Base-by-base conservation (phyloP, 2,113 vertebrate species). In the Corythoichthys intestinalis region DNA sequence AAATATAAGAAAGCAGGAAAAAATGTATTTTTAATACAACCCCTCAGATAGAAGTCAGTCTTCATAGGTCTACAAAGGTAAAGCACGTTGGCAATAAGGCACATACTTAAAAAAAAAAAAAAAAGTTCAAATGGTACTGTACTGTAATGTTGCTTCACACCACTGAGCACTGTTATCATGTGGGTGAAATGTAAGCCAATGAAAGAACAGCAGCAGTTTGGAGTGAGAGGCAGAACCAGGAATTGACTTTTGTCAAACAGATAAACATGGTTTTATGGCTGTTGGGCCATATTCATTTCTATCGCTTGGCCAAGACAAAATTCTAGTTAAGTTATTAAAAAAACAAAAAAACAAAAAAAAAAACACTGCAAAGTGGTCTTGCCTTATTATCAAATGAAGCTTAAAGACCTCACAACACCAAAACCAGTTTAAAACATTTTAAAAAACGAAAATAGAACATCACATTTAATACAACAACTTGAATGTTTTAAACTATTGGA, bases 1-100 rank as follows among this genome's bases (percentile, higher is more conserved):
- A 92, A 93, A 92, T 92, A 92, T 82, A 86, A 86, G 79, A 88
- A 83, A 83, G 80, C 79, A 75, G 74, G 85, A 67, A 87, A 34
- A 87, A 85, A 89, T 90, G 89, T 78, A 65, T 60, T 83, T 83
- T 49, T 78, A 81, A 85, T 84, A 86, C 85, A 89, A 91, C 90
- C 78, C 61, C 83, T 85, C 50, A 79, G 82, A 85, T 84, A 90
- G 90, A 89, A 91, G 91, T 90, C 49, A 83, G 72, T 79, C 79
- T 82, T 80, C 70, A 80, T 76, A 79, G 77, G 75, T 84, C 83
- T 86, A 88, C 72, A 84, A 87, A 85, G 76, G 17, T 50, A 79
- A 56, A 68, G 85, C 77, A 89, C 78, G 63, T 85, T 89, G 87
- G 81, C 85, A 84, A 79, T 85, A 85, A 90, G 85, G 88, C 84